These are phyloP conservation scores for Sphyrna mokarran DNA, from an alignment of 2,113 vertebrate genomes.

Conservation along the genomic window DNA sequence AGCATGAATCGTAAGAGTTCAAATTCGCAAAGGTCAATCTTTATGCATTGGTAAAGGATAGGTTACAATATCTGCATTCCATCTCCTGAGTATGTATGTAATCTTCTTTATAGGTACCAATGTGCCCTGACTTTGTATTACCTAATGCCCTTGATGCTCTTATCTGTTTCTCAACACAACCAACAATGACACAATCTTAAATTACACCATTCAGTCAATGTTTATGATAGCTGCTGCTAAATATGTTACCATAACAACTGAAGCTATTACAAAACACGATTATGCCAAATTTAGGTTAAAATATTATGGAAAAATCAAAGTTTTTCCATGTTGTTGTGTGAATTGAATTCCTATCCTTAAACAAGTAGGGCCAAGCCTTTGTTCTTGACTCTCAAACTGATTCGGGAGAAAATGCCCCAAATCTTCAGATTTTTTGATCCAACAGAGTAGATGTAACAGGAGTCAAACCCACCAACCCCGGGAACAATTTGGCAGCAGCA, in stretches of 20 bases:
- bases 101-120: background rate
- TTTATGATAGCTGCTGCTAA: background rate
- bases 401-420: no score
- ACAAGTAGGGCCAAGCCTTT: background rate
- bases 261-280: background rate
- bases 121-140: constrained; percentile 11
- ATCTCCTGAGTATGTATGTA: background rate
- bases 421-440: no score
- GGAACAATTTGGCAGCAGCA: no score
- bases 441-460: no score
- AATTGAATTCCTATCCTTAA: background rate
- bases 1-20: background rate
- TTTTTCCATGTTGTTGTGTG: background rate
- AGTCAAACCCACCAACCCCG: no score
- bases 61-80: background rate
- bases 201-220: constrained; percentile 8
- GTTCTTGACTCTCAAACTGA: no score
- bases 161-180: constrained; percentile 12
- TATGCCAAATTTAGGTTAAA: background rate
- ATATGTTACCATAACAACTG: background rate
- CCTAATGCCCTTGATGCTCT: constrained; percentile 20
- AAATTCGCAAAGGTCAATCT: background rate
- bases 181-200: constrained; percentile 27
- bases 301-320: background rate
- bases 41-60: background rate